Base-by-base conservation (phyloP, 2,113 vertebrate genomes). In the Scartelaos histophorus region DNA sequence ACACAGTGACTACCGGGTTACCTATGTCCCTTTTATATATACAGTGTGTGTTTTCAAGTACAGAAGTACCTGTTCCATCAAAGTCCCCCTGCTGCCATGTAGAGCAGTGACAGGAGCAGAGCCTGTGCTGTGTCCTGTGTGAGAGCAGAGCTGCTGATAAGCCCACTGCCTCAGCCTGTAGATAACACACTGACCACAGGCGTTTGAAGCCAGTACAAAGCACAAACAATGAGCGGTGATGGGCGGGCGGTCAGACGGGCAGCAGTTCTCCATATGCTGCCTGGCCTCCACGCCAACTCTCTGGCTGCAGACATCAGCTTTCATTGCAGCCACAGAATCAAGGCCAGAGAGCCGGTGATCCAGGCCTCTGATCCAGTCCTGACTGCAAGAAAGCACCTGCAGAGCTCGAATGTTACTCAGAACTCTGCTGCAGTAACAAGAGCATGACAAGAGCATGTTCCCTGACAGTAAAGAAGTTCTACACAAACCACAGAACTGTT, bases 201-300 rank as follows among this genome's bases (percentile, higher is more conserved):
- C 81, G 85, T 93, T 90, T 93, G 89, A 91, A 91, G 90, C 79
- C 56, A 25, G 83, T 89, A 91, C 90, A 93, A 90, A 92, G 84
- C 75, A 73, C 54, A 85, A 76, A 87, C 86, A 83, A 86, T 87
- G 65, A 79, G 84, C 85, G 92, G 89, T 92, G 90, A 93, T 91
- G 38, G 38, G 38, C 4, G 81, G 85, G 47, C 60, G 17, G 81
- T 80, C 87, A 75, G 80, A 78, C 65, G 76, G 66, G 81, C 82
- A 74, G 67, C 78, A 86, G 82, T 79, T 71, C 85, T 85, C 81
- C 90, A 92, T 92, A 89, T 92, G 90, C 82, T 81, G 70, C 82
- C 72, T 81, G 79, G 61, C 80, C 83, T 86, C 49, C n/a, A 80
- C 74, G 60, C 64, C 7, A 29, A 81, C 84, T 86, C 85, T 75